These are phyloP conservation scores for Calephelis perditalis DNA, from an alignment of 2,888 invertebrate genomes.

Conservation along the genomic window DNA sequence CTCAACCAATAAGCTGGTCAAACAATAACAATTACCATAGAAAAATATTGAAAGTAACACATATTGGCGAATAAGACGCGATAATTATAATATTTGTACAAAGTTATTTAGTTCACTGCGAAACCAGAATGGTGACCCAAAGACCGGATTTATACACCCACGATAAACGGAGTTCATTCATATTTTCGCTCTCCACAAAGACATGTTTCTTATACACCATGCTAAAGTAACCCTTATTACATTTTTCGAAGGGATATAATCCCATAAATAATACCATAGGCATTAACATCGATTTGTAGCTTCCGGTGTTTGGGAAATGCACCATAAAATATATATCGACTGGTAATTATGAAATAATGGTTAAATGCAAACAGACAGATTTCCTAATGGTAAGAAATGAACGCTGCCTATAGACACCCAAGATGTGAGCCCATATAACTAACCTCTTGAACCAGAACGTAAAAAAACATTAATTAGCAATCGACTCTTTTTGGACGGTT, in stretches of 20 bases:
- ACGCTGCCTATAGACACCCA: no score
- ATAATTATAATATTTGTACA: no score
- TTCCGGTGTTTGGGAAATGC: slow-evolving; percentile 3
- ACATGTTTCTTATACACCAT: not conserved
- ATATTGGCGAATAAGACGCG: no score
- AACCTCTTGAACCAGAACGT: no score
- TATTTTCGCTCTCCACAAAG: not conserved
- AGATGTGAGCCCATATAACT: no score
- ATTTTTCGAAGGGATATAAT: not conserved
- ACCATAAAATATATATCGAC: not conserved
- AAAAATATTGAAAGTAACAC: no score
- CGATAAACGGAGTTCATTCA: slow-evolving; percentile 8
- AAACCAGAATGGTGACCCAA: slow-evolving; percentile 1
- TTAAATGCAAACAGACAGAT: no score
- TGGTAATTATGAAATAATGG: not conserved
- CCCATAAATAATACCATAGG: not conserved
- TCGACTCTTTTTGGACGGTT: no score
- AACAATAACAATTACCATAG: no score
- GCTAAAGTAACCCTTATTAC: not conserved
- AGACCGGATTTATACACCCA: slow-evolving; percentile 11
- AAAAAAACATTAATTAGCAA: no score
- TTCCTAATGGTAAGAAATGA: no score
- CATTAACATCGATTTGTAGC: not conserved
- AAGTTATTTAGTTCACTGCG: not conserved
- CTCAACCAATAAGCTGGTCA: no score